These are phyloP conservation scores for Macaca mulatta DNA, from an alignment of 2,113 vertebrate genomes.

Conservation along the genomic window DNA sequence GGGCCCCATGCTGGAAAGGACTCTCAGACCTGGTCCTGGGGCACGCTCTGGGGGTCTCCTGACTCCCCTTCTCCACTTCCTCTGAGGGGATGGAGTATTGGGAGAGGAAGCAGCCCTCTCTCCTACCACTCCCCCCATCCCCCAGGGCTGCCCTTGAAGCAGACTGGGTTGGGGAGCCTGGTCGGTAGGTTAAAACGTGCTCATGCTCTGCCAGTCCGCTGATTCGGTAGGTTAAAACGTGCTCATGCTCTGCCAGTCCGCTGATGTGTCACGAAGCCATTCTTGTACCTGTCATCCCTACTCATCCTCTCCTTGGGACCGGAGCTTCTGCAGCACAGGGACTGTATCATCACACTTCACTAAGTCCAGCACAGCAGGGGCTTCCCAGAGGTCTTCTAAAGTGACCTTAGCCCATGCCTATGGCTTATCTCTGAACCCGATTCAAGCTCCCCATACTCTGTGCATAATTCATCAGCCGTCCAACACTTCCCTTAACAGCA, in stretches of 20 bases:
- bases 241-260: not conserved
- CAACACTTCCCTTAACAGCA: not conserved
- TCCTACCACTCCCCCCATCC: not conserved
- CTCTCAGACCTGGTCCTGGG: not conserved
- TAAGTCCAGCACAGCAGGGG: not conserved
- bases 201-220: not conserved
- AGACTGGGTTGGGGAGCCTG: not conserved
- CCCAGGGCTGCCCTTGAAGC: not conserved
- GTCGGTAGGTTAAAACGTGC: not conserved
- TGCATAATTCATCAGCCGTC: not conserved
- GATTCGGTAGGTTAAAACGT: not conserved
- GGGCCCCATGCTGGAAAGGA: not conserved
- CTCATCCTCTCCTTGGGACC: not conserved
- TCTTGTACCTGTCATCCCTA: not conserved
- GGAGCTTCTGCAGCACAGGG: not conserved
- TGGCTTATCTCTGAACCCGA: conserved; percentile 13
- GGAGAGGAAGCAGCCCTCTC: not conserved
- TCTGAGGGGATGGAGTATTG: not conserved
- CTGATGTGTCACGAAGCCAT: not conserved
- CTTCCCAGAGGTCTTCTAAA: not conserved
- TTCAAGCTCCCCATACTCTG: not conserved
- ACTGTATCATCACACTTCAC: not conserved
- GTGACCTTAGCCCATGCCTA: not conserved
- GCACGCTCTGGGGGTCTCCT: not conserved
- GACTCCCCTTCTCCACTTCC: not conserved